Percentiles rank a stretch among this genome's conserved stretches.
phyloP scores from a whole-genome alignment of 2,888 invertebrate genomes.

The Chloromyia formosa region DNA sequence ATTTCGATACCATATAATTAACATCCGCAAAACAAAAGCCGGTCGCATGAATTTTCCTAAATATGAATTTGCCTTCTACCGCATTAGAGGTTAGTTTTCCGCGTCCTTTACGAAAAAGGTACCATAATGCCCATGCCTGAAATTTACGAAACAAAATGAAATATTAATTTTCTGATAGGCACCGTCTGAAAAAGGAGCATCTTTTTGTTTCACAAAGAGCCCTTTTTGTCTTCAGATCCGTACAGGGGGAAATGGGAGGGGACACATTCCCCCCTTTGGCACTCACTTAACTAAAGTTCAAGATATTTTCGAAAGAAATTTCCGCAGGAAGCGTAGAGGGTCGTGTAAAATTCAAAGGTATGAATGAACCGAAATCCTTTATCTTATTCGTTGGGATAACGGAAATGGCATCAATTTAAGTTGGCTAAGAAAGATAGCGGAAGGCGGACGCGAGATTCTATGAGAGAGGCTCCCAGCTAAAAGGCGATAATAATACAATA shows the following conservation, averaged over 20 bases:
- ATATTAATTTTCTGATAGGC: conserved; percentile 42
- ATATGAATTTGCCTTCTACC: conserved; percentile 15
- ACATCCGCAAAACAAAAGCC: background rate
- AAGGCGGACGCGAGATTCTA: background rate
- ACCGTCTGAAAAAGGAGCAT: background rate
- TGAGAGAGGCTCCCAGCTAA: too few relatives aligned
- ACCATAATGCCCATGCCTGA: conserved; percentile 4
- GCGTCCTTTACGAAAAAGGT: too few relatives aligned
- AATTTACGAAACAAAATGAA: conserved; percentile 25
- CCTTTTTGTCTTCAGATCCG: background rate
- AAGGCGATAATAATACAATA: too few relatives aligned
- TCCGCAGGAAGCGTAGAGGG: too few relatives aligned
- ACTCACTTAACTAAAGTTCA: too few relatives aligned
- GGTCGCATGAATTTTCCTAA: background rate
- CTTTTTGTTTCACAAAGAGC: conserved; percentile 1
- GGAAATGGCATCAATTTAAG: conserved; percentile 34
- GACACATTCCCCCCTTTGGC: too few relatives aligned
- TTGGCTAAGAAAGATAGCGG: conserved; percentile 26
- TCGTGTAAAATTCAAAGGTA: conserved; percentile 23
- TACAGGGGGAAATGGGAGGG: background rate
- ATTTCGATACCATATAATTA: background rate
- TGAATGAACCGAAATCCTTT: conserved; percentile 20
- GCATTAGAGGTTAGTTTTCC: background rate
- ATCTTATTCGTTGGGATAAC: conserved; percentile 28
- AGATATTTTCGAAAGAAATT: too few relatives aligned